Evolutionary conservation across 2,113 vertebrate species (phyloP).

Genomic region (Dicrurus megarhynchus): DNA sequence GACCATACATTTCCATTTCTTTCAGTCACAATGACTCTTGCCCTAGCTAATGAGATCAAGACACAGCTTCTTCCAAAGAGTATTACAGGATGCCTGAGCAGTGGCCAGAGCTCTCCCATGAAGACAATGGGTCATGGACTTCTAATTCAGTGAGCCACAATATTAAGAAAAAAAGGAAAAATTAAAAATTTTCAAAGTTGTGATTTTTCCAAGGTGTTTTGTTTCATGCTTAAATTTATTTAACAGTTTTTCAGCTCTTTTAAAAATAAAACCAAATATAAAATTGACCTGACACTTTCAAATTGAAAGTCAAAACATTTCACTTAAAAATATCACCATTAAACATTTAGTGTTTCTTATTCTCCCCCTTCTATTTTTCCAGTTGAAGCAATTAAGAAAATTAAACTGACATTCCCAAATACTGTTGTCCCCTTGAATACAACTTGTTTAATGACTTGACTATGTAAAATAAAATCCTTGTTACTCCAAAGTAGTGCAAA

Average conservation of each 20-base stretch:
- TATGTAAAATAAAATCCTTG: neutral
- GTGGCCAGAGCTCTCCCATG: neutral
- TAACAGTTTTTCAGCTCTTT: neutral
- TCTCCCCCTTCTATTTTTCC: neutral
- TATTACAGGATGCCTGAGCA: neutral
- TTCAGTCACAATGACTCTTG: neutral
- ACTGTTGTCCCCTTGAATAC: neutral
- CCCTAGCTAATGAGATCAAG: neutral
- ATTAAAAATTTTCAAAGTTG: neutral
- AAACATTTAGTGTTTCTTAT: neutral
- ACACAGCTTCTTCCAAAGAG: neutral
- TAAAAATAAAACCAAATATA: neutral
- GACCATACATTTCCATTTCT: neutral
- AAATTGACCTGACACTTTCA: neutral
- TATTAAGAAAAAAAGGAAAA: neutral
- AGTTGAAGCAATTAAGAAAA: neutral
- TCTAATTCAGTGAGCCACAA: neutral
- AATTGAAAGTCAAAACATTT: neutral
- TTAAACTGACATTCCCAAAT: neutral
- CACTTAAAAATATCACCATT: neutral
- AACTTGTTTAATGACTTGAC: neutral
- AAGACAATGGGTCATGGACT: neutral
- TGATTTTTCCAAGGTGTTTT: neutral
- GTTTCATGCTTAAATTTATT: neutral
- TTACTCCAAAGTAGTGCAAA: neutral